A percentile compares a stretch with the other conserved stretches of the same genome.
phyloP scores from a whole-genome alignment of 2,797 vertebrate genomes.

The Rhyacichthys aspro region DNA sequence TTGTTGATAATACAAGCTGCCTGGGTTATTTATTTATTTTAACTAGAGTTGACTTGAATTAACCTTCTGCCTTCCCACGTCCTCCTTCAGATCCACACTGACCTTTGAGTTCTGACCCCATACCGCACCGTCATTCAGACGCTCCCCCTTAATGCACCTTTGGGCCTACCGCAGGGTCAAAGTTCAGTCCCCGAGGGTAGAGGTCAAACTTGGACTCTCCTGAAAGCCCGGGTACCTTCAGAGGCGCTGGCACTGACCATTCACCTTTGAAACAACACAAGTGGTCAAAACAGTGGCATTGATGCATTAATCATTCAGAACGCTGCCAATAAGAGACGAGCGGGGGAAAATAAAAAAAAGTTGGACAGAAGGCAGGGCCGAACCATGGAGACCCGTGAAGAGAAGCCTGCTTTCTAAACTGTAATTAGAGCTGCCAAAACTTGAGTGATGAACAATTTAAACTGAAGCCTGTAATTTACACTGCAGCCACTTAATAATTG shows the following conservation, averaged over 20 bases:
- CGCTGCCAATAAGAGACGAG: background rate
- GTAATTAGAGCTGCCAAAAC: conserved; percentile 49
- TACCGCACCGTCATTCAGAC: conserved; percentile 55
- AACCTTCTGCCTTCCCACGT: background rate
- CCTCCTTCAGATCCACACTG: conserved; percentile 34
- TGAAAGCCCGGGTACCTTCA: conserved; percentile 5
- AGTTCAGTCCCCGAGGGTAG: conserved; percentile 48
- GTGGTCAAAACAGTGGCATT: background rate
- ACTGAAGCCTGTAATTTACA: conserved; percentile 42
- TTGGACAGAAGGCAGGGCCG: background rate
- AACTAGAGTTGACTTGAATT: background rate
- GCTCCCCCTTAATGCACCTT: conserved; percentile 44
- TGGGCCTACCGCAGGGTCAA: conserved; percentile 46
- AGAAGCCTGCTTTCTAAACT: conserved; percentile 24
- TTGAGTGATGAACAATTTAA: conserved; percentile 34
- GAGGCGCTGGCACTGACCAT: conserved; percentile 6
- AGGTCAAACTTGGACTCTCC: conserved; percentile 30
- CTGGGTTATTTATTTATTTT: too few species aligned
- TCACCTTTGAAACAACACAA: conserved; percentile 1
- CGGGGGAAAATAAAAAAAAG: background rate
- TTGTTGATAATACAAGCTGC: background rate
- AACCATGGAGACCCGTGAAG: background rate
- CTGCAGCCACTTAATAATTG: conserved; percentile 17
- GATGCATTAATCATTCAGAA: conserved; percentile 5
- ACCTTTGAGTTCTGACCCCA: conserved; percentile 60